Evolutionary conservation across 2,113 vertebrate genomes (phyloP).

Genomic region (Triplophysa siluroides): DNA sequence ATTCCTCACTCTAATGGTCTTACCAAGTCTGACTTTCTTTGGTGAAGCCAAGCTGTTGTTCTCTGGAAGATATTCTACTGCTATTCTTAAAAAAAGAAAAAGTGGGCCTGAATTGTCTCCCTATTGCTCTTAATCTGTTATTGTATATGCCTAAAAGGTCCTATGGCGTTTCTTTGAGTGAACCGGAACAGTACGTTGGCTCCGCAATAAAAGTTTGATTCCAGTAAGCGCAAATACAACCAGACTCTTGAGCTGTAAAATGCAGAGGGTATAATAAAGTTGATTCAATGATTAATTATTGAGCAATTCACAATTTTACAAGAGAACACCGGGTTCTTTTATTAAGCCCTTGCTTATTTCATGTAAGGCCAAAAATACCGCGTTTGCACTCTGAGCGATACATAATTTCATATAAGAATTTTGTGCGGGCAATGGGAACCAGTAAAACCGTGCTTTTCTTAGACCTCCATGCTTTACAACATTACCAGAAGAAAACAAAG

Average conservation of each 20-base stretch:
- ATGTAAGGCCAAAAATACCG: conserved; percentile 56
- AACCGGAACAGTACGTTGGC: conserved; percentile 45
- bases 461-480: conserved; percentile 27
- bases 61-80: not conserved
- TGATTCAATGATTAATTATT: conserved; percentile 68
- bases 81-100: not conserved
- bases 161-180: conserved; percentile 30
- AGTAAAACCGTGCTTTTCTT: conserved; percentile 38
- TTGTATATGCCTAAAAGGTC: conserved; percentile 32
- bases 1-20: too few species aligned
- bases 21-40: too few species aligned
- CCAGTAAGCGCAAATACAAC: conserved; percentile 56
- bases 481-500: conserved; percentile 10
- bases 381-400: conserved; percentile 55
- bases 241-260: conserved; percentile 61
- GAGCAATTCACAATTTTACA: conserved; percentile 61
- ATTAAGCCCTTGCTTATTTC: conserved; percentile 61
- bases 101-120: conserved; percentile 25
- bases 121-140: conserved; percentile 39
- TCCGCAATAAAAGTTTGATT: conserved; percentile 18
- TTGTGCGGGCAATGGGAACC: conserved; percentile 7
- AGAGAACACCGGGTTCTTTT: conserved; percentile 63
- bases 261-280: conserved; percentile 59
- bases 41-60: not conserved
- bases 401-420: conserved; percentile 51